phyloP scores from a whole-genome alignment of 2,113 vertebrate species.

The Sterrhoptilus dennistouni region DNA sequence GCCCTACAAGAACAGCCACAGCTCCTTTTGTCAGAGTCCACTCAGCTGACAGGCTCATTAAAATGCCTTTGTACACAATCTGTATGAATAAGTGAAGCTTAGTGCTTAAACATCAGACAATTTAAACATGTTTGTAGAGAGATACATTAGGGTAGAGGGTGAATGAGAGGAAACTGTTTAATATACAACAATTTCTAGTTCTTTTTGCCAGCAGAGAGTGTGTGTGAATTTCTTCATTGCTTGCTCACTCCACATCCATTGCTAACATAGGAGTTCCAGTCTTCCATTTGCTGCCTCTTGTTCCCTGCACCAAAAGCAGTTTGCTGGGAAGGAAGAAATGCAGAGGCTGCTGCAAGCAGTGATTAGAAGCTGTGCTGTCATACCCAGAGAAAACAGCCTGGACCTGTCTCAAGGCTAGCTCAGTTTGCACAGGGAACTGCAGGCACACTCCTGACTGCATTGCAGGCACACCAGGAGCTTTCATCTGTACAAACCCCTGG shows the following conservation, averaged over 20 bases:
- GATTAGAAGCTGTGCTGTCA: neutral
- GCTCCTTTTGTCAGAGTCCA: neutral
- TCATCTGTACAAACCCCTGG: accelerated
- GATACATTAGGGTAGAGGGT: neutral
- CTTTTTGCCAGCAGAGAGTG: neutral
- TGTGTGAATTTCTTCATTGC: neutral
- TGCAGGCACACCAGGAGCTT: neutral
- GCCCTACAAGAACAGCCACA: neutral
- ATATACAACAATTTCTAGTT: neutral
- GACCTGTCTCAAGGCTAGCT: neutral
- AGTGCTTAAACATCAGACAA: neutral
- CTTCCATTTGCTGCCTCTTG: neutral
- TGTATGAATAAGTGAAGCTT: neutral
- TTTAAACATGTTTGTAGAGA: neutral
- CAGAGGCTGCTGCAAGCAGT: neutral
- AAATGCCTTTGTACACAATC: neutral
- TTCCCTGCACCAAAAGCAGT: neutral
- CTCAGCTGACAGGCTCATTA: neutral
- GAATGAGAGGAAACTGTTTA: neutral
- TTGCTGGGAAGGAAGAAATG: neutral
- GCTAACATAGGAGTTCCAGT: neutral
- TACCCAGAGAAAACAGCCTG: neutral
- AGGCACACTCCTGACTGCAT: neutral
- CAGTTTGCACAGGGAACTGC: neutral
- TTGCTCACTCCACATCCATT: neutral